phyloP scores from a whole-genome alignment of 2,888 invertebrate genomes.

The Pinctada fucata region DNA sequence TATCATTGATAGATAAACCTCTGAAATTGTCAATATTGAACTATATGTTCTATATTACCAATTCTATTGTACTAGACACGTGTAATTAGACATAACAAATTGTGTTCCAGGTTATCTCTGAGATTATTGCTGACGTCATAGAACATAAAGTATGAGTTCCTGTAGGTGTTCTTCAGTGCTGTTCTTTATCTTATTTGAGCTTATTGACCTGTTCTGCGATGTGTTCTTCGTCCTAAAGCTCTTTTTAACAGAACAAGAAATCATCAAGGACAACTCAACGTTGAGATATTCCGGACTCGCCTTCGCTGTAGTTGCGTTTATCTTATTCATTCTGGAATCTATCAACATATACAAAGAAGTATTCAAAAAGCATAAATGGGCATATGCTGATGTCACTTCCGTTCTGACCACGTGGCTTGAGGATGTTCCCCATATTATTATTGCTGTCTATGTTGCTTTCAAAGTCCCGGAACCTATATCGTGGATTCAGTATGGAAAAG shows the following conservation, averaged over 20 bases:
- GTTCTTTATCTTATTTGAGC: background rate
- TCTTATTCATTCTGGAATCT: background rate
- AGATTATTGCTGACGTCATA: no score
- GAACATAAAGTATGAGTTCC: background rate
- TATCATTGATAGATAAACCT: no score
- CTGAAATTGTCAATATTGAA: no score
- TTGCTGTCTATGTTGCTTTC: constrained; percentile 5
- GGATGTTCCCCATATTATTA: constrained; percentile 14
- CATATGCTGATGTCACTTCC: constrained; percentile 10
- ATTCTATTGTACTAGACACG: no score
- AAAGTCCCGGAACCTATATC: background rate
- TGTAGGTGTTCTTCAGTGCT: background rate
- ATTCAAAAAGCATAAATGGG: background rate
- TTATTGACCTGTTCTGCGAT: background rate
- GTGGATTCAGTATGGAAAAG: constrained; percentile 12
- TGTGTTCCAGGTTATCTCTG: no score
- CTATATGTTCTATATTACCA: no score
- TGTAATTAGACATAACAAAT: no score
- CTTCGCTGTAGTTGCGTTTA: background rate
- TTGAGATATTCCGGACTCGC: background rate
- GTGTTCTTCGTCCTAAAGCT: background rate
- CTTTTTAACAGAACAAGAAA: background rate
- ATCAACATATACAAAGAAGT: background rate
- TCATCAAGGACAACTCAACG: background rate
- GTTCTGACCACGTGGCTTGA: constrained; percentile 20